These are phyloP conservation scores for Limenitis camilla DNA, from an alignment of 2,888 invertebrate genomes.

Conservation along the genomic window DNA sequence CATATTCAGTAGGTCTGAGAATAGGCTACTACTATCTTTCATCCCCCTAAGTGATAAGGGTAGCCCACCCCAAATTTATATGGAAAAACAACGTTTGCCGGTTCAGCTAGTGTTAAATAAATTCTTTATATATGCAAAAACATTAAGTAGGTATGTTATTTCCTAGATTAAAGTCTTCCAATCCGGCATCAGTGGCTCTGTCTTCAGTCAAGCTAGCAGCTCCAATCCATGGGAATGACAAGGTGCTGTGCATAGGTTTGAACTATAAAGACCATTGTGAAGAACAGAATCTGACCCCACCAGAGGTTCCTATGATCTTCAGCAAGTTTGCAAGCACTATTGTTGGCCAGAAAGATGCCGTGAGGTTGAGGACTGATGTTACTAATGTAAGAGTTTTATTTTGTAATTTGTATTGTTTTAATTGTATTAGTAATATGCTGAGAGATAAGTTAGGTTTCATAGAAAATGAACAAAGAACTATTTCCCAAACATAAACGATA, in stretches of 20 bases:
- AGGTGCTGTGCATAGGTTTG: constrained; percentile 88
- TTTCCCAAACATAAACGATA: too few relatives aligned
- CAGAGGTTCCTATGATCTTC: constrained; percentile 88
- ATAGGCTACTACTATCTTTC: too few relatives aligned
- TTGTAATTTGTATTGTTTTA: too few relatives aligned
- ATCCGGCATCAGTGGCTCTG: constrained; percentile 40
- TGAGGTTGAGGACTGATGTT: constrained; percentile 60
- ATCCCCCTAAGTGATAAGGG: too few relatives aligned
- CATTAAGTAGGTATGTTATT: background rate
- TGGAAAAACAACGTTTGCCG: too few relatives aligned
- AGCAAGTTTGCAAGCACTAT: constrained; percentile 89
- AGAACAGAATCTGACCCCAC: constrained; percentile 83
- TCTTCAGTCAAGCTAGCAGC: constrained; percentile 77
- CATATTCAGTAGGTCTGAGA: too few relatives aligned
- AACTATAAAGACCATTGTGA: constrained; percentile 91
- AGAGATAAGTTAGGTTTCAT: too few relatives aligned
- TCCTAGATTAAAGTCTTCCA: constrained; percentile 16
- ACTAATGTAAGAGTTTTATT: constrained; percentile 36
- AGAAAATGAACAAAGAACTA: too few relatives aligned
- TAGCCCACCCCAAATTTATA: too few relatives aligned
- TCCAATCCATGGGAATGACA: constrained; percentile 86
- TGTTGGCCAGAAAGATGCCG: constrained; percentile 80
- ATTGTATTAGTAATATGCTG: too few relatives aligned
- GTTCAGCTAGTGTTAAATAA: too few relatives aligned
- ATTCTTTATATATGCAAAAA: background rate